Conservation (phyloP, 1,140 invertebrate genomes). For the Scaptomyza pallida region DNA sequence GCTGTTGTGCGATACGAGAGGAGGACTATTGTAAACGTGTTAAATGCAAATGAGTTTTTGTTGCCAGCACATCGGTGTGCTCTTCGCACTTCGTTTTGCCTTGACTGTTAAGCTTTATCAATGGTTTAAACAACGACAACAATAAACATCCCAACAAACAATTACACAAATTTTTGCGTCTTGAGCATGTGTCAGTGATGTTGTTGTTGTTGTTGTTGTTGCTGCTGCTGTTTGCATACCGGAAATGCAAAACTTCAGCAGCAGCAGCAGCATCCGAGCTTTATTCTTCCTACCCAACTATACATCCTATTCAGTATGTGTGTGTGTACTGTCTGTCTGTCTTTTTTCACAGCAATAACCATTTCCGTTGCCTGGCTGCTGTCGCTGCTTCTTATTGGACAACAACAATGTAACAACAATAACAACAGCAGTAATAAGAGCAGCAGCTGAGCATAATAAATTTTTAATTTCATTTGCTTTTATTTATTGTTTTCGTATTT, state of each 20-base stretch:
- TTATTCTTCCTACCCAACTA: slow-evolving; percentile 9
- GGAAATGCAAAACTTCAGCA: slow-evolving; percentile 79
- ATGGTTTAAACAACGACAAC: slow-evolving; percentile 33
- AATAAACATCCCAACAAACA: slow-evolving; percentile 50
- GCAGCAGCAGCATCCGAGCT: slow-evolving; percentile 44
- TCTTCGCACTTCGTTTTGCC: slow-evolving; percentile 14
- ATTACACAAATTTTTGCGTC: slow-evolving; percentile 79
- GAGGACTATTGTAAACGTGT: slow-evolving; percentile 53
- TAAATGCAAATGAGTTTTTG: slow-evolving; percentile 73
- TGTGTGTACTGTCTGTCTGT: slow-evolving; percentile 37
- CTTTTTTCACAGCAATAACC: slow-evolving; percentile 71
- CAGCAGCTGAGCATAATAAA: slow-evolving; percentile 69
- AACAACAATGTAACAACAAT: slow-evolving; percentile 4
- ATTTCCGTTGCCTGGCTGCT: slow-evolving; percentile 59
- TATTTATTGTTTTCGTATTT: slow-evolving; percentile 46
- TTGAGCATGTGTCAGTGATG: slow-evolving; percentile 51
- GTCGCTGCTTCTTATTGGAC: slow-evolving; percentile 22
- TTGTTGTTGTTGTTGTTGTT: slow-evolving; percentile 11
- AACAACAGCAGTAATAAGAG: slow-evolving; percentile 7
- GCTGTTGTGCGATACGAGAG: slow-evolving; percentile 24
- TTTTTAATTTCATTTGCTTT: slow-evolving; percentile 75
- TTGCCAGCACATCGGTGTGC: slow-evolving; percentile 5
- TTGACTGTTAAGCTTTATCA: slow-evolving; percentile 74
- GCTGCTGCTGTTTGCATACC: slow-evolving; percentile 64
- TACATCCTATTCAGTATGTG: slow-evolving; percentile 13